These are phyloP conservation scores for Corapipo altera DNA, from an alignment of 2,113 vertebrate genomes.

Conservation along the genomic window DNA sequence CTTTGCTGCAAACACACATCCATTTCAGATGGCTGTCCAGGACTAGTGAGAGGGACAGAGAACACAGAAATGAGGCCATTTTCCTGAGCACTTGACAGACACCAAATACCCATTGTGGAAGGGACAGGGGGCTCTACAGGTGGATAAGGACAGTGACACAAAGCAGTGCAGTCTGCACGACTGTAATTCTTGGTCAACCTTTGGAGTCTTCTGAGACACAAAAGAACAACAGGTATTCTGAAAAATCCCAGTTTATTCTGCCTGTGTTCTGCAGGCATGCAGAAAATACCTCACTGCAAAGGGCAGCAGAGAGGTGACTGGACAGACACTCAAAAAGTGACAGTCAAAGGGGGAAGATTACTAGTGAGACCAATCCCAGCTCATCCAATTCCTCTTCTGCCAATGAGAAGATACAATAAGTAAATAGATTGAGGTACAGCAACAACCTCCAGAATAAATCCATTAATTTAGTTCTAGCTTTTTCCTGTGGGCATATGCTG, in stretches of 20 bases:
- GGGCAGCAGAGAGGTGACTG: not conserved
- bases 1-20: constrained; percentile 34
- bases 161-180: not conserved
- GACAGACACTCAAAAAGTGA: not conserved
- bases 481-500: not conserved
- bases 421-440: not conserved
- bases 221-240: not conserved
- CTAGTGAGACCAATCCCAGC: not conserved
- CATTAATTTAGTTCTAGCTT: not conserved
- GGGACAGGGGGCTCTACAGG: not conserved
- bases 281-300: not conserved
- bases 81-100: constrained; percentile 24
- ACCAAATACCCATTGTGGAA: not conserved
- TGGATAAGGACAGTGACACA: not conserved
- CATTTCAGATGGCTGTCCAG: constrained; percentile 10
- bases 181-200: not conserved
- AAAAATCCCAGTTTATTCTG: not conserved
- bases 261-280: not conserved
- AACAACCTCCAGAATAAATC: not conserved
- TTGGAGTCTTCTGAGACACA: not conserved
- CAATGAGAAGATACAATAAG: not conserved
- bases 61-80: constrained; percentile 26
- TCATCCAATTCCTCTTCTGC: not conserved
- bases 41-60: not conserved
- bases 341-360: not conserved